Evolutionary conservation across 2,113 vertebrate genomes (phyloP).

Genomic region (Sylvietta virens): DNA sequence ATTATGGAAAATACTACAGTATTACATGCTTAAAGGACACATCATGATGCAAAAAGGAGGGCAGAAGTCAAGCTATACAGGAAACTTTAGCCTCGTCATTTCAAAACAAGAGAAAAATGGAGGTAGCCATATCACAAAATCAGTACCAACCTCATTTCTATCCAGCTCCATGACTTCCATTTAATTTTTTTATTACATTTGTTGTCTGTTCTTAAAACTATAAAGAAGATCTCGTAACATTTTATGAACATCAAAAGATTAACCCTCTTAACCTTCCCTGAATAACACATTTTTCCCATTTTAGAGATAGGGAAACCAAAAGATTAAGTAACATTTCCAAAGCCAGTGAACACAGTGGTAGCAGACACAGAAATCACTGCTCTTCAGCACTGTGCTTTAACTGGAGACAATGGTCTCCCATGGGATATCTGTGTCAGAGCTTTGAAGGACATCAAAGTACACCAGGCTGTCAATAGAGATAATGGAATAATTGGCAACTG

Average conservation of each 20-base stretch:
- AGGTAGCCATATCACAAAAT: neutral
- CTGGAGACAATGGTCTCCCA: conserved; percentile 14
- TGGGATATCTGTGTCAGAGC: conserved; percentile 42
- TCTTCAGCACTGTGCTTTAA: neutral
- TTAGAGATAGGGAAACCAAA: conserved; percentile 8
- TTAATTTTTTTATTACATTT: neutral
- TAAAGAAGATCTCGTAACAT: neutral
- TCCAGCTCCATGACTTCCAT: neutral
- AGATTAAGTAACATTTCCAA: conserved; percentile 28
- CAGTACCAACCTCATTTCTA: neutral
- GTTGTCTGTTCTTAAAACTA: neutral
- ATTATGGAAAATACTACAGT: neutral
- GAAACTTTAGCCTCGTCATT: neutral
- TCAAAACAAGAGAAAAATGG: neutral
- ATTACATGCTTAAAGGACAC: neutral
- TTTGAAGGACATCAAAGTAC: conserved; percentile 59
- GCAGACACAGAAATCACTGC: neutral
- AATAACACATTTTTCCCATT: neutral
- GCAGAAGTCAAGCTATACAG: neutral
- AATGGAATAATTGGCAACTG: conserved; percentile 56
- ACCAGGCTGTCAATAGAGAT: conserved; percentile 35
- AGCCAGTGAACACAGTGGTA: neutral
- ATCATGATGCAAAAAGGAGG: neutral
- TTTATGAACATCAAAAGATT: conserved; percentile 20
- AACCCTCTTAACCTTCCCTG: neutral